Percentiles rank a stretch among this genome's conserved stretches.
Evolutionary conservation across 2,113 vertebrate species (phyloP).

Genomic region (Dryoscopus gambensis): DNA sequence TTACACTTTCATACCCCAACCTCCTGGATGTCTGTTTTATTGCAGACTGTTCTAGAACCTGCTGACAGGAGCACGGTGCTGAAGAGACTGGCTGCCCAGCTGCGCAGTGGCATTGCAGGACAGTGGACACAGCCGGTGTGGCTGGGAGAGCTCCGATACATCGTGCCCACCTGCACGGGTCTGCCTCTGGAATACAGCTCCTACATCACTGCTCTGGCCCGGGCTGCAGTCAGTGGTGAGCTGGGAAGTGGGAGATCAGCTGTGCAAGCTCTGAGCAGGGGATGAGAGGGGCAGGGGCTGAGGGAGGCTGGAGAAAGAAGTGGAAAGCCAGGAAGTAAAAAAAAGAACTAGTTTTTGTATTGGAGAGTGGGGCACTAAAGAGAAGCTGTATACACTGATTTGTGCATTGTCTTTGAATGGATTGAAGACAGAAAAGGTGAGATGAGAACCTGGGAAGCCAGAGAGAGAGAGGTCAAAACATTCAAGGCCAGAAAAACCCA

Average conservation of each 20-base stretch:
- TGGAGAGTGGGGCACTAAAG: not conserved
- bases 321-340: not conserved
- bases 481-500: not conserved
- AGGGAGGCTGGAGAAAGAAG: not conserved
- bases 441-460: not conserved
- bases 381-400: not conserved
- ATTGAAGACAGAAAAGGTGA: not conserved
- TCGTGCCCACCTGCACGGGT: conserved; percentile 74
- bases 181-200: conserved; percentile 76
- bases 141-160: conserved; percentile 66
- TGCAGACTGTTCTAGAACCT: conserved; percentile 40
- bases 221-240: conserved; percentile 55
- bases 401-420: not conserved
- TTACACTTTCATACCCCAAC: not conserved
- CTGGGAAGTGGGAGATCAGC: no score
- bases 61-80: not conserved
- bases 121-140: conserved; percentile 69
- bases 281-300: not conserved
- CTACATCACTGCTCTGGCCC: conserved; percentile 69
- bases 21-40: not conserved
- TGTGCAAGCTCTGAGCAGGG: not conserved
- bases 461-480: not conserved
- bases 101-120: conserved; percentile 52
- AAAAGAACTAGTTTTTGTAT: not conserved
- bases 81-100: not conserved